Base-by-base conservation (phyloP, 2,113 vertebrate genomes). In the Cavia aperea region DNA sequence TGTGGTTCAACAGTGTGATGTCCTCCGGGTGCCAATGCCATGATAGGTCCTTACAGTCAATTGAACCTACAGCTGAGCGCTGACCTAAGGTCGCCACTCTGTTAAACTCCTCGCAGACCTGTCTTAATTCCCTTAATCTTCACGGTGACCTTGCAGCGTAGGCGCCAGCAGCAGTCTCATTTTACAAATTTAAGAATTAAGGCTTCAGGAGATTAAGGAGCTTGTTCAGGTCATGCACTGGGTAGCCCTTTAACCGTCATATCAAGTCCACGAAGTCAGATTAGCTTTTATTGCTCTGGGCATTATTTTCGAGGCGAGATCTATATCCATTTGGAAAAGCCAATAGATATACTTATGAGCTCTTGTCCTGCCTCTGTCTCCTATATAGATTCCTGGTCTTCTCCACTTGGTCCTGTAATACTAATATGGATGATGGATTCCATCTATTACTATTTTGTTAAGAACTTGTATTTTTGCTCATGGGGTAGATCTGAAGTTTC, bases 171-270 rank as follows among this genome's bases (percentile, higher is more conserved):
- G n/a, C 51, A 70, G 63, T 46, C 19, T 51, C 8, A 65, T 81
- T 68, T 86, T 81, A 86, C 54, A 88, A 43, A 94, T 84, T 60
- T 84, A 31, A 65, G 84, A 72, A 84, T 54, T 10, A 87, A 79
- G 43, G 18, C 54, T 87, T 90, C 33, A 36, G 70, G 51, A 68
- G 15, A 21, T 81, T 26, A 78, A 88, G 60, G 49, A 79, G 66
- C n/a, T 79, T 73, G 56, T 29, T 29, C 15, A 54, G 54, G 36
- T 58, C 65, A 84, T 33, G 49, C 19, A 43, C n/a, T 77, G 36
- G n/a, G n/a, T 56, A 29, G 31, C 9, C 13, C n/a, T 66, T 65
- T 83, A 66, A 58, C 36, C 29, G 81, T 66, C 11, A 31, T 8
- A 46, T 79, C 36, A 78, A 88, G 49, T 87, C 92, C 60, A 81